Evolutionary conservation across 2,797 vertebrate genomes (phyloP), one percentile per base, ranked within the genome.

Genomic region (Enteromius unitaeniatus): DNA sequence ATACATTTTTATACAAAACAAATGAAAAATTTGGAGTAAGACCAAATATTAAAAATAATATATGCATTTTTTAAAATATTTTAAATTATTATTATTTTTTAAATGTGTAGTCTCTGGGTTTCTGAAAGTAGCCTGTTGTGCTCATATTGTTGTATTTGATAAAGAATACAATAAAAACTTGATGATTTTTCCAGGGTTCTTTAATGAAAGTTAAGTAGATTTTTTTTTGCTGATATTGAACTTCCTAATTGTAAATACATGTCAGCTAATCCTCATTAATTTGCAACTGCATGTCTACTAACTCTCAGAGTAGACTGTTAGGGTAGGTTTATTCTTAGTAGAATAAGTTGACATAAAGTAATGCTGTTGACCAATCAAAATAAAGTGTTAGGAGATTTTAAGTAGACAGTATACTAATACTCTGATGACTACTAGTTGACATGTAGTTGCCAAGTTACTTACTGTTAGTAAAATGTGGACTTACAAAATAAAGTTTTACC

Each of bases 131-230:
- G 60, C 23, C 26, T 62, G 5, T 28, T 62, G 14, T 62, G 6
- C 60, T 62, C 26, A 62, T n/a, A n/a, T n/a, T n/a, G n/a, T n/a
- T 72, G 17, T 49, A 49, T 17, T 72, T 72, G 7, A 47, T 72
- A 1, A 17, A 47, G 26, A 47, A 72, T 72, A 26, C n/a, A 70
- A 47, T 72, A 31, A 28, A 26, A 28, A 49, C 23, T 17, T 70
- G 40, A 26, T 26, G 23, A 40, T 15, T 70, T 70, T 72, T 70
- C 15, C n/a, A 15, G 6, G 19, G 6, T 26, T 8, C 6, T 26
- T 70, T 26, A 15, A 70, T 47, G 3, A 26, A 72, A 47, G 14
- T 26, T 47, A 13, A 23, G n/a, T 47, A 26, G 42, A 26, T 10
- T 67, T 19, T 37, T 28, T 72, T 68, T 68, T 51, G 4, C 7